phyloP scores from a whole-genome alignment of 2,113 vertebrate genomes.

The Pygoscelis adeliae region DNA sequence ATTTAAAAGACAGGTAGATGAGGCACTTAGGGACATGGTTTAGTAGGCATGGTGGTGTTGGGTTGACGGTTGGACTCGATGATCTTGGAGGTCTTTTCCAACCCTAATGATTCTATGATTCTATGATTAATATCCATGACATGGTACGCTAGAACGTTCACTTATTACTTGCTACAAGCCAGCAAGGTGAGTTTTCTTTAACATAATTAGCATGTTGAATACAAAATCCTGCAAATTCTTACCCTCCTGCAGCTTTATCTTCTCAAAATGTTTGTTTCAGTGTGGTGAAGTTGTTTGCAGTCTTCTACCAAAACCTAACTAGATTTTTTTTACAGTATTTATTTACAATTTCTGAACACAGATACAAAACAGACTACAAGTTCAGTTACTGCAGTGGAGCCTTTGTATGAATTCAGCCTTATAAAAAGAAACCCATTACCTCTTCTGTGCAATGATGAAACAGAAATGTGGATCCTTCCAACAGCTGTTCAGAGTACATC shows the following conservation, averaged over 20 bases:
- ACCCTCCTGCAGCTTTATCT: neutral
- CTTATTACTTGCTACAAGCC: neutral
- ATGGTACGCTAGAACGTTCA: neutral
- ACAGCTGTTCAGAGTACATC: neutral
- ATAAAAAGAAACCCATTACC: neutral
- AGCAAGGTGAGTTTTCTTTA: neutral
- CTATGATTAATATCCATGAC: neutral
- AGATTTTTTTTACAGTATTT: neutral
- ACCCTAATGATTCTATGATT: too few species aligned
- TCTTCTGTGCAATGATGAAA: neutral
- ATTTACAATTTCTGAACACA: neutral
- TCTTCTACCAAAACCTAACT: neutral
- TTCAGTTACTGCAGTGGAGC: neutral
- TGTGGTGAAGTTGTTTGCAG: neutral
- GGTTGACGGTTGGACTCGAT: too few species aligned
- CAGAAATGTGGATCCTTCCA: neutral
- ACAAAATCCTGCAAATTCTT: neutral
- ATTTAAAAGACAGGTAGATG: too few species aligned
- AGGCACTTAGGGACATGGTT: too few species aligned
- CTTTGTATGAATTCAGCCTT: neutral
- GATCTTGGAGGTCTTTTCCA: too few species aligned
- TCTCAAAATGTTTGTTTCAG: neutral
- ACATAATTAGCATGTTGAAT: rapidly evolving
- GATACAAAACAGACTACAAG: neutral
- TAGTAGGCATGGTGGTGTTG: too few species aligned